Evolutionary conservation across 2,888 invertebrate genomes (phyloP).

Genomic region (Aleiodes leptofemur): DNA sequence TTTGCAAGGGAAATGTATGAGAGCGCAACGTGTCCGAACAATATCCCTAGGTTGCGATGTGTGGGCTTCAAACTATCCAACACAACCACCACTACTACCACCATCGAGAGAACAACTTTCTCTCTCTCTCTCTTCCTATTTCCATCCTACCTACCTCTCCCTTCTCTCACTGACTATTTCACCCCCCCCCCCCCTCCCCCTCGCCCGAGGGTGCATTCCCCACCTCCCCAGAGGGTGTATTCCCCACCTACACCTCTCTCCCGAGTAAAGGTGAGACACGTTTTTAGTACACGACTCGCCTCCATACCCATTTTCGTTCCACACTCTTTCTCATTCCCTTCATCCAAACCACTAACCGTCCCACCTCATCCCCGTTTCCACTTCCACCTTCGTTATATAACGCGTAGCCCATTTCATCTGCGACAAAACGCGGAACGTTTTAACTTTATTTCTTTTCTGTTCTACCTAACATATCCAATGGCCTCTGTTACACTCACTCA

Average conservation of each 20-base stretch:
- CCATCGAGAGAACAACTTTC: not conserved
- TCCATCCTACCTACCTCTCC: not conserved
- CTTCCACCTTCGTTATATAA: slow-evolving; percentile 6
- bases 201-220: not conserved
- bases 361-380: not conserved
- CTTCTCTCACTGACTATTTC: not conserved
- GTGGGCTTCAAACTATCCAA: not conserved
- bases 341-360: not conserved
- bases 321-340: slow-evolving; percentile 7
- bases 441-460: not conserved
- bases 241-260: not conserved
- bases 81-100: not conserved
- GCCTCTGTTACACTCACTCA: not conserved
- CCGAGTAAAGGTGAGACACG: slow-evolving; percentile 48
- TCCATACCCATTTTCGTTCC: slow-evolving; percentile 27
- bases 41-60: slow-evolving; percentile 40
- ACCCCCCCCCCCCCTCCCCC: not conserved
- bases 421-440: slow-evolving; percentile 31
- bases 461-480: not conserved
- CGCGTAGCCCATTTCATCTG: slow-evolving; percentile 33
- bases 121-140: not conserved
- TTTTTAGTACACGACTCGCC: slow-evolving; percentile 45
- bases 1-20: slow-evolving; percentile 51
- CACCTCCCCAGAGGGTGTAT: not conserved
- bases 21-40: slow-evolving; percentile 40